Percentiles rank a stretch among this genome's conserved stretches.
These are phyloP conservation scores for Nasonia giraulti DNA, from an alignment of 1,140 invertebrate genomes.

Conservation along the genomic window DNA sequence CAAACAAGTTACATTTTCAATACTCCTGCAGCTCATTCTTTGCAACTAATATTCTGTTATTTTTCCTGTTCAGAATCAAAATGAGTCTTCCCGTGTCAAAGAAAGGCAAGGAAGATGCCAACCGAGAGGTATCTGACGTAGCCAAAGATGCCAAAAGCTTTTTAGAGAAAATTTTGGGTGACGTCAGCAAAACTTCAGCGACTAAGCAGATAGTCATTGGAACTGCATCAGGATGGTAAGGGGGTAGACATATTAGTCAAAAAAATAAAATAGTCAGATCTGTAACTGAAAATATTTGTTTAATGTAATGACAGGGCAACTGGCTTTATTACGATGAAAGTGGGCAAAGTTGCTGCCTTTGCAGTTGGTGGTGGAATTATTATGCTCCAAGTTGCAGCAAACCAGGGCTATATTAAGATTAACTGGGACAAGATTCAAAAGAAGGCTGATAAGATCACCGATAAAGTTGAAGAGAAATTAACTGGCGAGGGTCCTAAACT, in stretches of 20 bases:
- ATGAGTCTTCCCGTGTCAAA: constrained; percentile 66
- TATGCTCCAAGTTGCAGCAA: constrained; percentile 90
- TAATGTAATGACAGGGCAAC: constrained; percentile 80
- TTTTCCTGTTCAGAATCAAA: constrained; percentile 58
- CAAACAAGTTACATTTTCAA: too few species aligned
- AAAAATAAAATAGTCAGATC: neutral
- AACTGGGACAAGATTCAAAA: constrained; percentile 92
- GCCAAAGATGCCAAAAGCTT: constrained; percentile 80
- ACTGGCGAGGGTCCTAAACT: constrained; percentile 81
- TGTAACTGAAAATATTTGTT: constrained; percentile 19
- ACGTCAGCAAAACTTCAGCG: constrained; percentile 88
- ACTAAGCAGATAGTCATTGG: constrained; percentile 92
- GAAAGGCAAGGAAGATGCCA: constrained; percentile 66
- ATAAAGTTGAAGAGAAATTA: constrained; percentile 87
- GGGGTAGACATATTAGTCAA: constrained; percentile 43
- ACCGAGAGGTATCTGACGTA: constrained; percentile 73
- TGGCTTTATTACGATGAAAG: constrained; percentile 92
- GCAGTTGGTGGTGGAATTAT: constrained; percentile 92
- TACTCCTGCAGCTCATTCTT: neutral
- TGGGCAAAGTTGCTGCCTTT: constrained; percentile 92
- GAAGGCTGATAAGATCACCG: constrained; percentile 86
- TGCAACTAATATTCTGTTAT: constrained; percentile 33
- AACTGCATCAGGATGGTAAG: constrained; percentile 90
- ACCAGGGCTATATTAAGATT: constrained; percentile 93
- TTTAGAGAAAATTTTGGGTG: constrained; percentile 83